Evolutionary conservation across 2,888 invertebrate genomes (phyloP).

Genomic region (Zootermopsis nevadensis): DNA sequence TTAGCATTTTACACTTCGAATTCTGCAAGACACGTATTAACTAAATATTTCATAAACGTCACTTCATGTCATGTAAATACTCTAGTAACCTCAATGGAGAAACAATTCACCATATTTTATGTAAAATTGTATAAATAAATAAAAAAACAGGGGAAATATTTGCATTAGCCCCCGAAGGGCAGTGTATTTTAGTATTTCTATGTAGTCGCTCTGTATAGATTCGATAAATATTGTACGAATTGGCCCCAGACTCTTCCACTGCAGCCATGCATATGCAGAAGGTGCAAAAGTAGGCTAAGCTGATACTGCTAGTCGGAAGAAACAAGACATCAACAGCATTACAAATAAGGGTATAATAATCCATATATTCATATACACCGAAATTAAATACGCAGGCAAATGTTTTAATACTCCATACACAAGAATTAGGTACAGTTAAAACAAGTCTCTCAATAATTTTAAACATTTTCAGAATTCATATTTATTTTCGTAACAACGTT

Average conservation of each 20-base stretch:
- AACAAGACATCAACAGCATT: not conserved
- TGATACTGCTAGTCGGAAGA: not conserved
- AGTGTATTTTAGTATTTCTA: not conserved
- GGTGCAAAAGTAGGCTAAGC: conserved; percentile 8
- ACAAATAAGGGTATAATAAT: not conserved
- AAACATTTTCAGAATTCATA: not conserved
- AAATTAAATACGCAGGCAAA: not conserved
- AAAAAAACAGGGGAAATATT: not conserved
- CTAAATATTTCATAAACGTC: too few relatives aligned
- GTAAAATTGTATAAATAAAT: not conserved
- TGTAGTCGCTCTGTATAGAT: not conserved
- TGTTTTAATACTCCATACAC: not conserved
- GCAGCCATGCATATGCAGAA: conserved; percentile 16
- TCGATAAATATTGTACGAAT: not conserved
- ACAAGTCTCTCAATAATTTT: not conserved
- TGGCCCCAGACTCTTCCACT: not conserved
- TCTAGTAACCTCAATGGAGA: too few relatives aligned
- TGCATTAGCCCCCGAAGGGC: not conserved
- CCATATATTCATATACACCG: not conserved
- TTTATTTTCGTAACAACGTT: not conserved
- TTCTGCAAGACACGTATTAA: too few relatives aligned
- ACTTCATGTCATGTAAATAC: too few relatives aligned
- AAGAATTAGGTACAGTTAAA: not conserved
- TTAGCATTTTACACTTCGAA: too few relatives aligned
- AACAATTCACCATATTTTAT: too few relatives aligned